Conservation (phyloP, 1,140 invertebrate genomes). For the Rhagoletis pomonella region DNA sequence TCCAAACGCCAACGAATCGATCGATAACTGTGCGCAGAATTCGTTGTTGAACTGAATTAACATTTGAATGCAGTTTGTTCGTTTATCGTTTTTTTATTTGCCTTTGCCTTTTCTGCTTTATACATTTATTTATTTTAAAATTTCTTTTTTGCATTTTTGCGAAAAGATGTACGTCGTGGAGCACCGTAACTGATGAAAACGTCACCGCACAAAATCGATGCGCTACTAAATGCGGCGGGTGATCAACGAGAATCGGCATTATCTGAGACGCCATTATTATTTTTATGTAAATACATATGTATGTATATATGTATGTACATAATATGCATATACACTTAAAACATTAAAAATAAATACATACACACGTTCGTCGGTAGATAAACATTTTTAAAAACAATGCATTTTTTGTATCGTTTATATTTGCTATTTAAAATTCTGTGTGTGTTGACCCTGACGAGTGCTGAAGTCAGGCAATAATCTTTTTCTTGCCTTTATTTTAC, state of each 20-base stretch:
- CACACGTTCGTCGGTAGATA: no score
- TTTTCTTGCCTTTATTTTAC: neutral
- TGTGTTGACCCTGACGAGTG: slow-evolving; percentile 18
- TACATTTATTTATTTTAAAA: neutral
- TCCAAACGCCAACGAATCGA: slow-evolving; percentile 2
- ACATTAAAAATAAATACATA: no score
- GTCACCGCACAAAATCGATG: slow-evolving; percentile 50
- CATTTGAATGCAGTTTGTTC: slow-evolving; percentile 18
- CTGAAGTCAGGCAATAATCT: slow-evolving; percentile 14
- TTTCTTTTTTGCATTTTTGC: neutral
- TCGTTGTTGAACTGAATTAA: slow-evolving; percentile 41
- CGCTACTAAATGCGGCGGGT: slow-evolving; percentile 8
- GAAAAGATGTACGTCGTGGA: neutral
- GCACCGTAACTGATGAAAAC: slow-evolving; percentile 31
- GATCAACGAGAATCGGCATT: slow-evolving; percentile 49
- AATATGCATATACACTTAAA: neutral
- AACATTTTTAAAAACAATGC: no score
- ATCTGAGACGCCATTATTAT: slow-evolving; percentile 49
- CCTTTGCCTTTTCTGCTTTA: neutral
- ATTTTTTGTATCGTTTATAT: slow-evolving; percentile 15
- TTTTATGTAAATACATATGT: slow-evolving; percentile 23
- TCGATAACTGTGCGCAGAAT: slow-evolving; percentile 44
- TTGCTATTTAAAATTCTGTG: slow-evolving; percentile 37
- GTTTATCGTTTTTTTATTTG: neutral
- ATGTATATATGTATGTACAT: neutral